Conservation (phyloP, 2,113 vertebrate genomes). For the Phrynocephalus versicolor region DNA sequence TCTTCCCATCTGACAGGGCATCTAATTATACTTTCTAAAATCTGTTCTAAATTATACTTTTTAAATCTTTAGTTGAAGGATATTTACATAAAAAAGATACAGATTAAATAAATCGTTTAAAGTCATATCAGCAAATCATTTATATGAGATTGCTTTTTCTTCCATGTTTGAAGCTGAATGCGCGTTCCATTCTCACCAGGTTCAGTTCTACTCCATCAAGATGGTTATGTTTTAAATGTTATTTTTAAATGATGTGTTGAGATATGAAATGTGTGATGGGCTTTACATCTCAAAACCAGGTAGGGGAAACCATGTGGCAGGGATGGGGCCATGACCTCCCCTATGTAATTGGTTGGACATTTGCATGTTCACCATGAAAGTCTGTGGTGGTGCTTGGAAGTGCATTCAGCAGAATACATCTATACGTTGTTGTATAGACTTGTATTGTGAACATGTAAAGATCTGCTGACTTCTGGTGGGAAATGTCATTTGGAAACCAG, state of each 20-base stretch:
- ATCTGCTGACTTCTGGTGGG: too few relatives aligned
- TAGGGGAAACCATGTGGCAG: too few relatives aligned
- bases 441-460: too few relatives aligned
- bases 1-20: constrained; percentile 72
- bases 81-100: constrained; percentile 75
- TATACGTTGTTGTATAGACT: too few relatives aligned
- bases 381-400: too few relatives aligned
- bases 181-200: constrained; percentile 53
- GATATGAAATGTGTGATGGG: constrained; percentile 54
- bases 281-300: neutral
- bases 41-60: constrained; percentile 72
- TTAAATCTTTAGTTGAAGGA: constrained; percentile 68
- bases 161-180: constrained; percentile 55
- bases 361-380: too few relatives aligned
- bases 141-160: constrained; percentile 62
- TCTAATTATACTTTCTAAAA: constrained; percentile 78
- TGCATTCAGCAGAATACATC: too few relatives aligned
- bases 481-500: too few relatives aligned
- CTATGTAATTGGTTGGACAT: too few relatives aligned
- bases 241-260: constrained; percentile 41
- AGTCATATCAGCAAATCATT: constrained; percentile 69
- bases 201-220: constrained; percentile 62
- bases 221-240: neutral
- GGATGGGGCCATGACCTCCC: too few relatives aligned
- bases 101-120: constrained; percentile 79